Evolutionary conservation across 2,888 invertebrate species (phyloP), one percentile per base, ranked within the genome.

Genomic region (Synergus japonicus): DNA sequence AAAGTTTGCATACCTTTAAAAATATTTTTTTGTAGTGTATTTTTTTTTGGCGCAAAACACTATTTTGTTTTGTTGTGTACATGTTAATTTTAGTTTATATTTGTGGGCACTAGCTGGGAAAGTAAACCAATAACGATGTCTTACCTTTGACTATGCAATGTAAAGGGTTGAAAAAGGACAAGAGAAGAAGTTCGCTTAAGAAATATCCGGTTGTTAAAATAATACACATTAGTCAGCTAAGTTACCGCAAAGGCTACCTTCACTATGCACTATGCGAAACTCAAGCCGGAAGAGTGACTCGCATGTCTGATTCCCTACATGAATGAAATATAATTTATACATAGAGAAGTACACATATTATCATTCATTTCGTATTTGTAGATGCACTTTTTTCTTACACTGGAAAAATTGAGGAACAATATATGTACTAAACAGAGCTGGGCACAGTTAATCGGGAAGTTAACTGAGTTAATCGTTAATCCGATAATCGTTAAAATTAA

Each of bases 271-370:
- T 79, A 78, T 67, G 66, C 64, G 78, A 77, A 77, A 49, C 77
- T 49, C 60, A 73, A 65, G 78, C 78, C 79, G 82, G 82, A 82
- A 79, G 82, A 82, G 77, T 84, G 86, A 54, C n/a, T 54, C 49
- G 49, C 49, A 54, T 86, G 84, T 88, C 88, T 88, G 87, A 87
- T 89, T 90, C 89, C 90, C 86, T 89, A 88, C 90, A 88, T 90
- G 86, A 90, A 90, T 90, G 89, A 89, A 90, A 89, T 89, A 85
- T 89, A 88, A 90, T 90, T 89, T 89, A 82, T 83, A 83, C 86
- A 86, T 84, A 83, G 86, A 83, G 86, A 88, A 89, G 87, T 88
- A 88, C 89, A 86, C 87, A 85, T 88, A 88, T 88, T 90, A 67
- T 88, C 8, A 54, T n/a, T 54, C 7, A 54, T 54, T 1, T 7